These are phyloP conservation scores for Cheilosia scutellata DNA, from an alignment of 2,888 invertebrate species.

Conservation along the genomic window DNA sequence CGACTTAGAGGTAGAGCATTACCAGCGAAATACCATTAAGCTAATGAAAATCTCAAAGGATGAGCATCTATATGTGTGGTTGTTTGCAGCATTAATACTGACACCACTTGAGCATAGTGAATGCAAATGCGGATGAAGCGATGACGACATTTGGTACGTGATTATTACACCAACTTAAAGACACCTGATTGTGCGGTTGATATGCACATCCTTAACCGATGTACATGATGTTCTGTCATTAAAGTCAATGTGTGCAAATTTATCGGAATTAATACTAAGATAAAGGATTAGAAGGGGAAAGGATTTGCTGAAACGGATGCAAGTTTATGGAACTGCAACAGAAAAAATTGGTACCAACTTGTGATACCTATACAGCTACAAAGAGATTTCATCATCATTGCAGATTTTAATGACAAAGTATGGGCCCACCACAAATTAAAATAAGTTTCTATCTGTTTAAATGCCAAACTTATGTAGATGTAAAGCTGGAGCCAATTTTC, in stretches of 20 bases:
- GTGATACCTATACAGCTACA: no score
- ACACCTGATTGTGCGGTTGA: conserved; percentile 44
- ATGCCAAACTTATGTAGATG: no score
- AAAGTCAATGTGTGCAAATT: conserved; percentile 1
- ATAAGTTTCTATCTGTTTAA: no score
- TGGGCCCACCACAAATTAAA: no score
- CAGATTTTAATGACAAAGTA: no score
- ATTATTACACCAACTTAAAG: conserved; percentile 51
- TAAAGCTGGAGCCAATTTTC: no score
- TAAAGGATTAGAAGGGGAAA: no score
- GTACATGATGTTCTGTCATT: conserved; percentile 21
- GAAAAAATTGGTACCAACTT: no score
- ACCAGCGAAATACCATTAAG: conserved; percentile 31
- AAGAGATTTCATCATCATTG: no score
- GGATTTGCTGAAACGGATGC: no score
- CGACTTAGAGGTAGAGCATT: not conserved
- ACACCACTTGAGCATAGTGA: not conserved
- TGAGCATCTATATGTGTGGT: not conserved
- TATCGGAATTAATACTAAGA: conserved; percentile 6
- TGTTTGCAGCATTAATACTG: not conserved
- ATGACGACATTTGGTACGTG: conserved; percentile 49
- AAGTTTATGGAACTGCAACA: no score
- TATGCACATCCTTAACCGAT: conserved; percentile 26
- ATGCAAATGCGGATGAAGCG: not conserved
- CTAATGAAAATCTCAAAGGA: conserved; percentile 51